Base-by-base conservation (phyloP, 2,797 vertebrate species). In the Artibeus lituratus region DNA sequence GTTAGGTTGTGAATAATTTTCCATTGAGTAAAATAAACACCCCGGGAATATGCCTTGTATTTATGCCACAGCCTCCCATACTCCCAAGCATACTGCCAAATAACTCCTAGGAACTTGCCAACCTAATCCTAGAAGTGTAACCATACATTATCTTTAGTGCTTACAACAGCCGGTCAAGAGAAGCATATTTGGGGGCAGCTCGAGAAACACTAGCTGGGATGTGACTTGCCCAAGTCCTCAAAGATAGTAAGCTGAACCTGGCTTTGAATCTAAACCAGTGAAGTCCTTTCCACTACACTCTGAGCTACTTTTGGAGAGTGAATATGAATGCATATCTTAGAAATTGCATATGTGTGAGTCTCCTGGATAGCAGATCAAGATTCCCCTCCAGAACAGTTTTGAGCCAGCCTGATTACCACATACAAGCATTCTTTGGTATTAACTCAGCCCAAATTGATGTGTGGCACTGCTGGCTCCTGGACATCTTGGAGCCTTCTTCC, bases 31-130 rank as follows among this genome's bases (percentile, higher is more conserved):
- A 97, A 97, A 96, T 90, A 97, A 97, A 97, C 95, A 95, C 74
- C 24, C 93, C 96, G 97, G 96, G 96, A 97, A 95, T 72, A 96
- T 22, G 94, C 94, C 92, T 94, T 96, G 93, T 97, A 92, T 97
- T 97, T 97, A 96, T 97, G 92, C 91, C 96, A 95, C 94, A 96
- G 95, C 96, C 94, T 97, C 96, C 94, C 92, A 83, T 97, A 96
- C 88, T 97, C 92, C 90, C 91, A 88, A 95, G 93, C 53, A 72
- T 53, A 97, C 96, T 97, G 97, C 97, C 97, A 97, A 97, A 87
- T 83, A 94, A 94, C 92, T 97, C 95, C 83, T 88, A 96, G 91
- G 88, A 96, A 97, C 96, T 97, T 97, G 97, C 97, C 97, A 97
- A 67, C 91, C 91, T 96, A 90, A 96, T 97, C 97, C 76, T 78